phyloP scores from a whole-genome alignment of 1,140 invertebrate genomes.

The Drosophila seguyi region DNA sequence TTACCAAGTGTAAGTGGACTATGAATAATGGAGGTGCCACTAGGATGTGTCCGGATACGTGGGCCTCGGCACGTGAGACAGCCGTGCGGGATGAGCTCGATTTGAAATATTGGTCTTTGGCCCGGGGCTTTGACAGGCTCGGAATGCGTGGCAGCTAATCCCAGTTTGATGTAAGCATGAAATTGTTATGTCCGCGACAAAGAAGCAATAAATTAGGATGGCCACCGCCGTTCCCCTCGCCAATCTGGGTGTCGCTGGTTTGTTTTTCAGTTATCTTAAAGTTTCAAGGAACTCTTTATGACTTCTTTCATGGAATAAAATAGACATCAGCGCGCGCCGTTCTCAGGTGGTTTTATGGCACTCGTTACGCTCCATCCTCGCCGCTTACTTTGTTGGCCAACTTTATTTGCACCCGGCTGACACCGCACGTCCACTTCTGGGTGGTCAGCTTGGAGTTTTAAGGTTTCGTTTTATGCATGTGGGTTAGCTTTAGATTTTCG shows the following conservation, averaged over 20 bases:
- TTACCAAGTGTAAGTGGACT: constrained; percentile 24
- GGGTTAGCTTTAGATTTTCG: constrained; percentile 37
- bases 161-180: constrained; percentile 16
- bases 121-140: constrained; percentile 2
- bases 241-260: neutral
- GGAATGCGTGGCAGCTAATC: constrained; percentile 12
- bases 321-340: constrained; percentile 18
- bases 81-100: constrained; percentile 7
- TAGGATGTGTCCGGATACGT: constrained; percentile 37
- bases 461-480: constrained; percentile 65
- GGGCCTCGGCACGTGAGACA: constrained; percentile 13
- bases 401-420: constrained; percentile 66
- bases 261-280: constrained; percentile 18
- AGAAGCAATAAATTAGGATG: constrained; percentile 38
- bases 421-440: constrained; percentile 56
- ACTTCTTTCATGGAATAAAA: constrained; percentile 28
- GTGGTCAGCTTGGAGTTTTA: constrained; percentile 69
- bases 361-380: constrained; percentile 39
- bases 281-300: constrained; percentile 28
- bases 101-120: constrained; percentile 34
- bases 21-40: constrained; percentile 58
- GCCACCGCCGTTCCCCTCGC: neutral
- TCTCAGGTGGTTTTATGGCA: constrained; percentile 51
- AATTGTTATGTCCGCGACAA: constrained; percentile 38
- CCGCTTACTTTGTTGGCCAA: constrained; percentile 64